phyloP scores from a whole-genome alignment of 1,140 invertebrate genomes.

The Ceratina japonica region DNA sequence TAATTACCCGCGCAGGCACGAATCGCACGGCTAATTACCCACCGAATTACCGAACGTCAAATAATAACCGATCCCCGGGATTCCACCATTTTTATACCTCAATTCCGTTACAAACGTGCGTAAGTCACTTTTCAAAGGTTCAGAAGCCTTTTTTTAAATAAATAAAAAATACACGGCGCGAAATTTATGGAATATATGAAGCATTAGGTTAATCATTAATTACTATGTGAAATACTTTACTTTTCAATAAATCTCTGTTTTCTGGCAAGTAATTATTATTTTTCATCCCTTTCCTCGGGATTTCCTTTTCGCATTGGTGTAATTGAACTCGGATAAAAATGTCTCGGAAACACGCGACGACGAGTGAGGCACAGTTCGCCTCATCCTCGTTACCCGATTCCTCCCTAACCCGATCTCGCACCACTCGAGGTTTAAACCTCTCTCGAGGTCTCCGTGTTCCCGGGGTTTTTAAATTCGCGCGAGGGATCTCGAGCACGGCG shows the following conservation, averaged over 20 bases:
- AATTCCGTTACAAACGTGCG: no score
- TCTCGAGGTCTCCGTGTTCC: neutral
- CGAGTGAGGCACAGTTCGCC: neutral
- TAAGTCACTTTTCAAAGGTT: no score
- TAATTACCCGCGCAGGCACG: slow-evolving; percentile 30
- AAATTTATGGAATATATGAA: no score
- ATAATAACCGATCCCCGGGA: neutral
- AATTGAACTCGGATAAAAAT: neutral
- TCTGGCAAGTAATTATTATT: no score
- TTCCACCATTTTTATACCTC: no score
- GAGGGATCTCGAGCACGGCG: neutral
- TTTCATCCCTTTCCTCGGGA: no score
- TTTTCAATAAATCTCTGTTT: no score
- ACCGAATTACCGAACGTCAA: slow-evolving; percentile 17
- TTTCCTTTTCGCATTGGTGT: no score
- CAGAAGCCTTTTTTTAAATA: no score
- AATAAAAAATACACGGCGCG: no score
- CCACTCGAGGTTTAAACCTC: slow-evolving; percentile 15
- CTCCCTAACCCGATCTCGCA: neutral
- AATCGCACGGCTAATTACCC: slow-evolving; percentile 42
- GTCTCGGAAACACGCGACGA: neutral
- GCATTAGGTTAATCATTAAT: no score
- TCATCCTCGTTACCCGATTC: slow-evolving; percentile 26
- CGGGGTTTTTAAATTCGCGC: neutral
- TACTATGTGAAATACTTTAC: no score